phyloP scores from a whole-genome alignment of 2,888 invertebrate species.

The Drosophila diplacantha region DNA sequence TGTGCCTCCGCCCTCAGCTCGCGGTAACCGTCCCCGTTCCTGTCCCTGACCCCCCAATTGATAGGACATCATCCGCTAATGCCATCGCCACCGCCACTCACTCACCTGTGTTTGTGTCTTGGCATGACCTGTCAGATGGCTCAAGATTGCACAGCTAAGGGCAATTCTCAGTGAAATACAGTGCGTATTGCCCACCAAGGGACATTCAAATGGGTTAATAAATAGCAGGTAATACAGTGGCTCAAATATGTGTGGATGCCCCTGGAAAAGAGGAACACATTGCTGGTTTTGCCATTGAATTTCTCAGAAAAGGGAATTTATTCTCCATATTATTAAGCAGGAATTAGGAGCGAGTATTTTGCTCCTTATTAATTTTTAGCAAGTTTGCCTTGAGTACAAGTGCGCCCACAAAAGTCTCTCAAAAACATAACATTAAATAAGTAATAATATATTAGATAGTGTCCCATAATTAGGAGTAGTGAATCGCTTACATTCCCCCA shows the following conservation, averaged over 20 bases:
- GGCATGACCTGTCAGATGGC: constrained; percentile 13
- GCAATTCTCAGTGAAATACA: constrained; percentile 1
- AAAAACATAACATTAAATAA: background rate
- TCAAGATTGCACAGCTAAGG: constrained; percentile 4
- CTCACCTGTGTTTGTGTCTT: constrained; percentile 7
- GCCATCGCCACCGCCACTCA: constrained; percentile 12
- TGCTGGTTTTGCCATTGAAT: too few relatives aligned
- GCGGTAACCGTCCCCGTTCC: background rate
- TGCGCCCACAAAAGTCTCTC: too few relatives aligned
- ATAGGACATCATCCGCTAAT: constrained; percentile 24
- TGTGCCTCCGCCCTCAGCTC: background rate
- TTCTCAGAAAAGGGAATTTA: too few relatives aligned
- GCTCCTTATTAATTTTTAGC: too few relatives aligned
- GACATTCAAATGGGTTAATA: background rate
- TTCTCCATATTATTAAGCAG: too few relatives aligned
- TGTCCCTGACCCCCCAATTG: background rate
- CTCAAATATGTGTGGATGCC: too few relatives aligned
- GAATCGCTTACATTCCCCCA: too few relatives aligned
- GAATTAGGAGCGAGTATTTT: too few relatives aligned
- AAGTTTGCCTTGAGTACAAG: too few relatives aligned
- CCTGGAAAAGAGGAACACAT: too few relatives aligned
- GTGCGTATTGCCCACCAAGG: background rate
- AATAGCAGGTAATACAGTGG: background rate
- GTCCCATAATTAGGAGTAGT: background rate
- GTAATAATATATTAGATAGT: background rate